These are phyloP conservation scores for Drosophila kurseongensis DNA, from an alignment of 1,140 invertebrate genomes.

Conservation along the genomic window DNA sequence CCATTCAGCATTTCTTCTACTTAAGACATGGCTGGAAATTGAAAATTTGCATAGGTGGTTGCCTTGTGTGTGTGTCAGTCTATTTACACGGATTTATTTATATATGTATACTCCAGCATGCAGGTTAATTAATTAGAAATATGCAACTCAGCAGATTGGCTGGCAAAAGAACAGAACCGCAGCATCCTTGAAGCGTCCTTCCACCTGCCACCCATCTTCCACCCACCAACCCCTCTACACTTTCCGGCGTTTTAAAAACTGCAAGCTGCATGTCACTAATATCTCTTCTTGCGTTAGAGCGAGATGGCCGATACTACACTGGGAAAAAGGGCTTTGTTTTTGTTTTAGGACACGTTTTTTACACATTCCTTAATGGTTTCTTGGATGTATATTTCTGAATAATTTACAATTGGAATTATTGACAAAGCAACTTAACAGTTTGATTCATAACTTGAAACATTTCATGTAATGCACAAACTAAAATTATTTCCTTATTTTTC, in stretches of 20 bases:
- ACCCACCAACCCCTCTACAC: constrained; percentile 1
- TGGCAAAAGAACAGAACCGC: constrained; percentile 47
- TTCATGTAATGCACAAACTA: too few species aligned
- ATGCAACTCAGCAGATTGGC: constrained; percentile 66
- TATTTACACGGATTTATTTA: constrained; percentile 39
- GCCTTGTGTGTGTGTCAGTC: background rate
- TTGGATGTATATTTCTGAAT: too few species aligned
- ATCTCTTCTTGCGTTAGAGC: constrained; percentile 32
- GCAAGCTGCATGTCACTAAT: constrained; percentile 75
- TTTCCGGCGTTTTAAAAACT: constrained; percentile 69
- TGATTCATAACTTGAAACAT: too few species aligned
- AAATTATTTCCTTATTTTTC: too few species aligned
- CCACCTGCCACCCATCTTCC: background rate
- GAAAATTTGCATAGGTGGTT: constrained; percentile 9
- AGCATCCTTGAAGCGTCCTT: constrained; percentile 38
- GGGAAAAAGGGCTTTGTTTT: too few species aligned
- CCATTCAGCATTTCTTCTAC: background rate
- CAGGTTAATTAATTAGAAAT: constrained; percentile 77
- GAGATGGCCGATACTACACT: background rate
- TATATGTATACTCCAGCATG: constrained; percentile 43
- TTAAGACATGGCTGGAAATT: constrained; percentile 28
- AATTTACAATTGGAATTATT: too few species aligned
- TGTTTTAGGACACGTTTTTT: too few species aligned
- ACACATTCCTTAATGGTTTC: too few species aligned
- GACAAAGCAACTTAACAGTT: too few species aligned